Evolutionary conservation across 2,797 vertebrate genomes (phyloP).

Genomic region (Sitta carolinensis): DNA sequence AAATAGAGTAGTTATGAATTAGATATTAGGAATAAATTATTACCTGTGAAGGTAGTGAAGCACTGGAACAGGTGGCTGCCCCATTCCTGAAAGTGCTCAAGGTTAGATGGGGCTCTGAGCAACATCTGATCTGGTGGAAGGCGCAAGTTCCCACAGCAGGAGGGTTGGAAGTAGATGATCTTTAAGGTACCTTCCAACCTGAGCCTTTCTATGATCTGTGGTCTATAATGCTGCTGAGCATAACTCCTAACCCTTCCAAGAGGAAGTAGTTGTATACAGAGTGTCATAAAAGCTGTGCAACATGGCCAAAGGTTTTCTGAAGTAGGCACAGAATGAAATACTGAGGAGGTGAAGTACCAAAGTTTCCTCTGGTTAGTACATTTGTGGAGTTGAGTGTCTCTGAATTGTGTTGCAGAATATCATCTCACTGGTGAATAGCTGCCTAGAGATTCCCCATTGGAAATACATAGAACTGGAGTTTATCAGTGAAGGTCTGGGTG

Average conservation of each 20-base stretch:
- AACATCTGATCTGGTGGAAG: not conserved
- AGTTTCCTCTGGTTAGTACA: not conserved
- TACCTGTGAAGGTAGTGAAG: not conserved
- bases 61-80: not conserved
- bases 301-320: not conserved
- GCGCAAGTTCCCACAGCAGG: accelerated
- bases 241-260: not conserved
- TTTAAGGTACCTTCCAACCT: not conserved
- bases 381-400: not conserved
- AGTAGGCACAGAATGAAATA: not conserved
- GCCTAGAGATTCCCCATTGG: not conserved
- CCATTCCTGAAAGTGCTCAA: not conserved
- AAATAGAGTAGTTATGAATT: not conserved
- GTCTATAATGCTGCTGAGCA: not conserved
- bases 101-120: not conserved
- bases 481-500: not conserved
- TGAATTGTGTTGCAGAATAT: not conserved
- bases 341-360: not conserved
- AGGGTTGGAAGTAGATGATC: not conserved
- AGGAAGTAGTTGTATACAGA: not conserved
- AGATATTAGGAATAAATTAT: not conserved
- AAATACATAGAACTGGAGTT: not conserved
- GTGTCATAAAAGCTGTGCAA: not conserved
- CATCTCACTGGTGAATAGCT: not conserved
- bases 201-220: not conserved